Evolutionary conservation across 1,140 invertebrate species (phyloP).

Genomic region (Kradibia gibbosae): DNA sequence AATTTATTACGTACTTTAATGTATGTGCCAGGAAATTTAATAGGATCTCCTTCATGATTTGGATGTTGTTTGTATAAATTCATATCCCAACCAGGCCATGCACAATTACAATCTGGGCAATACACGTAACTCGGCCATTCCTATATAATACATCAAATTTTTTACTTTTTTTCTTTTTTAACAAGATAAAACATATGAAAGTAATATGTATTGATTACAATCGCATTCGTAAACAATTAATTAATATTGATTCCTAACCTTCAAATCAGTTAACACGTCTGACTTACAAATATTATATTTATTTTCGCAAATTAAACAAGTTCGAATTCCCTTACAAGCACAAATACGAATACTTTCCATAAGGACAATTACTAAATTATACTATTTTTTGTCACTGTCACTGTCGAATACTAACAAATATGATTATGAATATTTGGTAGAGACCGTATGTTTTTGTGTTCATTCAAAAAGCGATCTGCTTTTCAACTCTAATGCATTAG

Average conservation of each 20-base stretch:
- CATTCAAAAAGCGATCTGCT: background rate
- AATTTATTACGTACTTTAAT: constrained; percentile 72
- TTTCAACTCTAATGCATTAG: background rate
- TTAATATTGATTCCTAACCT: constrained; percentile 56
- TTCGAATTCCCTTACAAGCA: constrained; percentile 93
- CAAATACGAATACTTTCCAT: constrained; percentile 83
- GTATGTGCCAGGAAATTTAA: constrained; percentile 81
- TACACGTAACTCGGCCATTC: constrained; percentile 79
- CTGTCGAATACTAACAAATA: no score
- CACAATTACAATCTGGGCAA: constrained; percentile 82
- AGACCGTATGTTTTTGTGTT: no score
- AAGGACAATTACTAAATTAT: background rate
- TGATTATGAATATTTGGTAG: no score
- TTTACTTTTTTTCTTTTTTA: no score
- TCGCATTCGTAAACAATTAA: background rate
- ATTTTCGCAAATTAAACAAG: constrained; percentile 88
- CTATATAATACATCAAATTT: constrained; percentile 63
- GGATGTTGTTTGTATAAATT: constrained; percentile 78
- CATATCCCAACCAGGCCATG: constrained; percentile 82
- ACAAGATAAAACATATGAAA: no score
- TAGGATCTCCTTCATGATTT: constrained; percentile 75
- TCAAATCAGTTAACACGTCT: constrained; percentile 61
- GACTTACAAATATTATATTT: constrained; percentile 77
- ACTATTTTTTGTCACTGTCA: background rate
- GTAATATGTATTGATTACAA: constrained; percentile 3